Base-by-base conservation (phyloP, 2,797 vertebrate genomes). In the Clarias pachynema region DNA sequence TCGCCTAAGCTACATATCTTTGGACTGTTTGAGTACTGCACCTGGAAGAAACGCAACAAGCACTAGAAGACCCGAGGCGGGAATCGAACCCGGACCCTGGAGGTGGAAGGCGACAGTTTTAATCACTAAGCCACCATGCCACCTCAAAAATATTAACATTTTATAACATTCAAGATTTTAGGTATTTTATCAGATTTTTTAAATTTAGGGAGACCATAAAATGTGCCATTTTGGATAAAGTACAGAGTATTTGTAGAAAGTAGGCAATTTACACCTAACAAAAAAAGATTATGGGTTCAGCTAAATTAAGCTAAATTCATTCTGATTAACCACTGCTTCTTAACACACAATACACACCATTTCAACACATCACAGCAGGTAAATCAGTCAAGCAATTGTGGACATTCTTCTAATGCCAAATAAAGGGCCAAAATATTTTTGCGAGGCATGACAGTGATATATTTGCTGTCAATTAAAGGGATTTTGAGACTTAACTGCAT, bases 361-460 rank as follows among this genome's bases (percentile, higher is more conserved):
- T 68, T 26, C 68, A 73, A 72, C 59, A 82, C 59, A 78, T 37
- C 66, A 78, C 85, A 86, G 85, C 72, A 85, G 84, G 84, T 87
- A 65, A 81, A 81, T 85, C 73, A 70, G 83, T 77, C 82, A 81
- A 84, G 81, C 68, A 40, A 57, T 37, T 69, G 63, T 60, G 57
- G 22, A 49, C n/a, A 60, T 37, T 75, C 70, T 77, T 73, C 56
- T 70, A 44, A 77, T 49, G 44, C n/a, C 63, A 85, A 78, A 63
- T 66, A 37, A 16, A 69, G 16, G 63, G 26, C 34, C 29, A 66
- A 75, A 2, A 80, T 56, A 40, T 85, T 85, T 85, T 79, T 75
- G 53, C 70, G 49, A 53, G 75, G 26, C 40, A 74, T n/a, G 72
- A 81, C 40, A 62, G 12, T 4, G 6, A 57, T 65, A 18, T 66